phyloP scores from a whole-genome alignment of 1,140 invertebrate species.

The Whitmania pigra region DNA sequence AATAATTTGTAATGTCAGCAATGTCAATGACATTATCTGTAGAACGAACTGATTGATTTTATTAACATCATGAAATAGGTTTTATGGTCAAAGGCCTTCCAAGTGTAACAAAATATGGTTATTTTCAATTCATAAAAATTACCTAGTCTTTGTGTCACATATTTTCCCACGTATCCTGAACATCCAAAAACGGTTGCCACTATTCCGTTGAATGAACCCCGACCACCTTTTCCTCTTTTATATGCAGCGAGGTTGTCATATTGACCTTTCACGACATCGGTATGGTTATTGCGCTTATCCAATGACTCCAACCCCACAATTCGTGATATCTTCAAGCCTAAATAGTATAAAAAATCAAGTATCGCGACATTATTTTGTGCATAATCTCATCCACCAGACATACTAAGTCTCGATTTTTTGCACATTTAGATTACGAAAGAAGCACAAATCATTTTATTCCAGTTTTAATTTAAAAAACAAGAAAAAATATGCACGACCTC shows the following conservation, averaged over 20 bases:
- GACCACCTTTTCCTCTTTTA: slow-evolving; percentile 77
- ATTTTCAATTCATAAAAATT: slow-evolving; percentile 35
- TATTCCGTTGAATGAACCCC: slow-evolving; percentile 87
- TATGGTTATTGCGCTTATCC: not conserved
- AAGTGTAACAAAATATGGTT: not conserved
- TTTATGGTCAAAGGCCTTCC: not conserved
- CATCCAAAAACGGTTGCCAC: slow-evolving; percentile 93
- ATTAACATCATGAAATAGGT: not conserved
- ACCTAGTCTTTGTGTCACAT: slow-evolving; percentile 74
- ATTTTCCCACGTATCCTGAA: slow-evolving; percentile 70
- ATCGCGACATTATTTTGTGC: not conserved
- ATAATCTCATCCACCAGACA: not conserved
- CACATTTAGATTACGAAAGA: not conserved
- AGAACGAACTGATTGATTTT: not conserved
- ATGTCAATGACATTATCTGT: not conserved
- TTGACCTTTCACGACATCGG: slow-evolving; percentile 20
- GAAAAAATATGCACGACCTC: slow-evolving; percentile 1
- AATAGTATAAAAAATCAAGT: not conserved
- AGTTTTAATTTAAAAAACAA: not conserved
- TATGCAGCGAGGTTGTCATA: slow-evolving; percentile 47
- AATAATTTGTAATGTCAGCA: slow-evolving; percentile 4
- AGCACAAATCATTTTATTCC: not conserved
- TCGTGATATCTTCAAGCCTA: not conserved
- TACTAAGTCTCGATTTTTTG: not conserved
- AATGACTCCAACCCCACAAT: not conserved